Conservation (phyloP, 1,140 invertebrate species). For the Drosophila bocki region DNA sequence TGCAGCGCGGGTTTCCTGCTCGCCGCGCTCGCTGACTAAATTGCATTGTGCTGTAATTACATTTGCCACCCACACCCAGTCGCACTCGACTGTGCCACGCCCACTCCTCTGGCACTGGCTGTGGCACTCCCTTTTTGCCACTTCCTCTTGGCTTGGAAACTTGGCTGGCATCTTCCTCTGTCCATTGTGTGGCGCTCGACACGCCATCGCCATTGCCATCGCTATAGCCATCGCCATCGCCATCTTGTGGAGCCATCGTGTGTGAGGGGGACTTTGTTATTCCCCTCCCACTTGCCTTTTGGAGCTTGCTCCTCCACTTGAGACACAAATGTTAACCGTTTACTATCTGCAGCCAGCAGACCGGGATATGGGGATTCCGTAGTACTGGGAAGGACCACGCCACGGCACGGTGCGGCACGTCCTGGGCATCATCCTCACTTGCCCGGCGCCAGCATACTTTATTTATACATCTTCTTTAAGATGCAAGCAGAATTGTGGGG, state of each 20-base stretch:
- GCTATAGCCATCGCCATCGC: slow-evolving; percentile 9
- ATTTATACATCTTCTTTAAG: slow-evolving; percentile 55
- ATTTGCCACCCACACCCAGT: slow-evolving; percentile 50
- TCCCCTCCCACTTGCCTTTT: slow-evolving; percentile 3
- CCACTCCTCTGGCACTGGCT: neutral
- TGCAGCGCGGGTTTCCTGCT: slow-evolving; percentile 34
- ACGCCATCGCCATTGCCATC: slow-evolving; percentile 48
- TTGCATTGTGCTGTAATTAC: slow-evolving; percentile 84
- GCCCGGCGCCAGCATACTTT: slow-evolving; percentile 45
- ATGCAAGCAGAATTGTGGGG: slow-evolving; percentile 44
- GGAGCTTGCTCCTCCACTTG: slow-evolving; percentile 24
- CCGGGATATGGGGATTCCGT: slow-evolving; percentile 17
- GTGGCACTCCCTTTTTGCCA: slow-evolving; percentile 7
- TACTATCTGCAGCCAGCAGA: slow-evolving; percentile 52
- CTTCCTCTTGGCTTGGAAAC: slow-evolving; percentile 23
- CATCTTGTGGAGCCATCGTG: slow-evolving; percentile 24
- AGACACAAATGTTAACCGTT: slow-evolving; percentile 66
- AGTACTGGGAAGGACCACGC: neutral
- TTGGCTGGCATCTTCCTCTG: slow-evolving; percentile 38
- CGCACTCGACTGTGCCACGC: slow-evolving; percentile 7
- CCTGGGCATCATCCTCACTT: slow-evolving; percentile 47
- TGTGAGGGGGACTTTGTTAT: slow-evolving; percentile 4
- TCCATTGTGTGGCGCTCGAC: slow-evolving; percentile 67
- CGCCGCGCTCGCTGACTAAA: slow-evolving; percentile 63
- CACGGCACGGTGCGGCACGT: slow-evolving; percentile 23